These are phyloP conservation scores for Actinia equina DNA, from an alignment of 64 coral and sea anemone genomes.

Conservation along the genomic window DNA sequence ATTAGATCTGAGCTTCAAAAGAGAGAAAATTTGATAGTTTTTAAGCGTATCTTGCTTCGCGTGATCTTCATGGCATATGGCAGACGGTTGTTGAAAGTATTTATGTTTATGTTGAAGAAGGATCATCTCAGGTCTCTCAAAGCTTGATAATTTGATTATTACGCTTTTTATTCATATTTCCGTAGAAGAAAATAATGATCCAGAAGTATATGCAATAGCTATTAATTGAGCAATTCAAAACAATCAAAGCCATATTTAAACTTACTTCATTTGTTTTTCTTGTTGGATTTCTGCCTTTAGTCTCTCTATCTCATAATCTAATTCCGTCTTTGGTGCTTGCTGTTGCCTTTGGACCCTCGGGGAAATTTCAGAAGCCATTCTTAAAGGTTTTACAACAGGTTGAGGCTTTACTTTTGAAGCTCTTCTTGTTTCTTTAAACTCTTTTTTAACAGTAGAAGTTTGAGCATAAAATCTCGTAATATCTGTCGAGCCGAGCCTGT, in stretches of 20 bases:
- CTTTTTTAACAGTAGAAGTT: neutral
- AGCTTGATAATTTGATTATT: neutral
- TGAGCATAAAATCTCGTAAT: constrained; percentile 4
- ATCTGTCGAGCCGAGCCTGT: neutral
- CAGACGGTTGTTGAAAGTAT: neutral
- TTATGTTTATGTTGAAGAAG: neutral
- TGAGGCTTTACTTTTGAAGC: neutral
- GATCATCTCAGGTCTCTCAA: neutral
- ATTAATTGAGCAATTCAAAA: neutral
- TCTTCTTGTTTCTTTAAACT: neutral
- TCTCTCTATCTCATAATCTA: constrained; percentile 96
- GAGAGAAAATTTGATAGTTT: neutral
- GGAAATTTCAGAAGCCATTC: neutral
- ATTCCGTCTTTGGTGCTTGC: constrained; percentile 67
- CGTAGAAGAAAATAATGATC: neutral
- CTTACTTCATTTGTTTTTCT: constrained; percentile 99
- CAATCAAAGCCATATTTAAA: neutral
- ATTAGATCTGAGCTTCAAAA: neutral
- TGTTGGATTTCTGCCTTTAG: constrained; percentile 94
- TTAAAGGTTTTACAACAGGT: neutral
- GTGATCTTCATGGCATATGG: neutral
- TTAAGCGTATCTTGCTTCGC: neutral
- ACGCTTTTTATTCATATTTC: neutral
- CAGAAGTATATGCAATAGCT: neutral
- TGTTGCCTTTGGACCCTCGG: constrained; percentile 43